Base-by-base conservation (phyloP, 2,888 invertebrate species). In the Iphiclides podalirius region DNA sequence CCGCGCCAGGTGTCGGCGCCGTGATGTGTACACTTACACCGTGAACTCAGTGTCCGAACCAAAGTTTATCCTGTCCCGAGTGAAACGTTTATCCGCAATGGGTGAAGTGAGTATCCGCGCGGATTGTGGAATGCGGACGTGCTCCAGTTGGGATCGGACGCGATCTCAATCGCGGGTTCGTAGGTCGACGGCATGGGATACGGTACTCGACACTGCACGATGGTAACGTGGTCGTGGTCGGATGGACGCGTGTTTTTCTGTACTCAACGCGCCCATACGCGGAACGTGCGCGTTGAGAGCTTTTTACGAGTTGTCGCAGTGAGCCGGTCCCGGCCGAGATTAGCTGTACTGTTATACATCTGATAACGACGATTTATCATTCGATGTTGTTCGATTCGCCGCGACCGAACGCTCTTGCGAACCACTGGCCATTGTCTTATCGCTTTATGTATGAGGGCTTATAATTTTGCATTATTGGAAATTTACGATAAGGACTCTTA, bases 41-140 rank as follows among this genome's bases (percentile, higher is more conserved):
- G 83, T 81, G 79, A 76, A 73, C 46, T 68, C 40, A 69, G 73
- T 79, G 72, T 62, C 59, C 57, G n/a, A 57, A 59, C 54, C 61
- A 28, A 9, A 28, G 54, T 58, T 59, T 52, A 61, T 70, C 66
- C 65, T 63, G 56, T 56, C 61, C n/a, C 57, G 66, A 67, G 69
- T 68, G 70, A 65, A n/a, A 64, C 60, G 52, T 63, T 61, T 60
- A 67, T 62, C 66, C 72, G 77, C 64, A 53, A 88, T 88, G 87
- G 76, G 79, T 67, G 87, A 88, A 79, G 87, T 88, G 70, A 88
- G 87, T 87, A 79, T 57, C 59, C 55, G 58, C 23, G 39, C 53
- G 56, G 62, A 55, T 59, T 56, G 63, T 53, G 71, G 74, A 75
- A 77, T 75, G 74, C 74, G 70, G 14, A 4, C 46, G 63, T 75